phyloP scores from a whole-genome alignment of 2,888 invertebrate genomes.

The Temnothorax ravouxi region DNA sequence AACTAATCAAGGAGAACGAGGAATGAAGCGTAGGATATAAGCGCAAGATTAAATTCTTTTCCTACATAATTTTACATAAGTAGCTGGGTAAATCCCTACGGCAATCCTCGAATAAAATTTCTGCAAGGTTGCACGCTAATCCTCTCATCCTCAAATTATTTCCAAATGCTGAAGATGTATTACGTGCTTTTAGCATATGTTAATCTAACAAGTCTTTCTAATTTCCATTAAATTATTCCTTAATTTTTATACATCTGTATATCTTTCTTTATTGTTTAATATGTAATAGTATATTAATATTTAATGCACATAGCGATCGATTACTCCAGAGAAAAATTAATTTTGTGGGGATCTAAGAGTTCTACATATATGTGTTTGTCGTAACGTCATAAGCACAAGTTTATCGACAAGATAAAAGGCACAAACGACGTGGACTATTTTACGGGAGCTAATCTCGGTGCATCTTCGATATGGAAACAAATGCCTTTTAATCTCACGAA shows the following conservation, averaged over 20 bases:
- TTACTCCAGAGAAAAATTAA: background rate
- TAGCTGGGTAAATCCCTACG: conserved; percentile 18
- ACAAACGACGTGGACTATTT: background rate
- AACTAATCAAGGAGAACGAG: conserved; percentile 3
- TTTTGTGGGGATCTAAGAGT: background rate
- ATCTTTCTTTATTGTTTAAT: background rate
- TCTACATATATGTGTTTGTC: background rate
- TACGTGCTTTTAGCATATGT: background rate
- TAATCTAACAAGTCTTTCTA: background rate
- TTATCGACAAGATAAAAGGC: background rate
- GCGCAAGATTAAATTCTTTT: conserved; percentile 38
- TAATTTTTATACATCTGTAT: background rate
- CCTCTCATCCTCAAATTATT: conserved; percentile 6
- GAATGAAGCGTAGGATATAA: conserved; percentile 16
- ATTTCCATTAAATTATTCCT: conserved; percentile 10
- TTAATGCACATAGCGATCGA: background rate
- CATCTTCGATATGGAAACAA: conserved; percentile 64
- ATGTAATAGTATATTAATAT: background rate
- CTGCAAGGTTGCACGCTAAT: conserved; percentile 8
- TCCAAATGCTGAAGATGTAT: background rate
- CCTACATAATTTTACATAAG: conserved; percentile 39
- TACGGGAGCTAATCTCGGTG: conserved; percentile 9
- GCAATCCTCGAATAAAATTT: conserved; percentile 17
- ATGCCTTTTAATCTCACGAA: conserved; percentile 64
- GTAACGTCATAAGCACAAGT: background rate